A percentile compares a stretch with the other conserved stretches of the same genome.
Conservation (phyloP, 1,140 invertebrate species). For the Diorhabda carinulata region DNA sequence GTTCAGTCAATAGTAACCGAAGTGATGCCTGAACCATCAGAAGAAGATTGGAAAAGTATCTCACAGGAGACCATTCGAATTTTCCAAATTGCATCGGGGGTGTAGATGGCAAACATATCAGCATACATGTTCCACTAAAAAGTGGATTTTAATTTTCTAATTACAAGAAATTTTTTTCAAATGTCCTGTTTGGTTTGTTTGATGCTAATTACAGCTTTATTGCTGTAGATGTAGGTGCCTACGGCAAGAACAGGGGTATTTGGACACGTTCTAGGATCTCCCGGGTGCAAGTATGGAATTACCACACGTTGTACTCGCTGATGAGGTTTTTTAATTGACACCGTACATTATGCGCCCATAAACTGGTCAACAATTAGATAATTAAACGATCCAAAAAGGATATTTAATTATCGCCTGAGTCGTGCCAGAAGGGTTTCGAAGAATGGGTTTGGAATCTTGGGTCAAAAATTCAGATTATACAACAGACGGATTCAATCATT, state of each 20-base stretch:
- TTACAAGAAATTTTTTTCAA: neutral
- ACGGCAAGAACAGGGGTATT: neutral
- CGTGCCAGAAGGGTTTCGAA: neutral
- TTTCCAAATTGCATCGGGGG: neutral
- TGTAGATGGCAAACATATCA: too few relatives aligned
- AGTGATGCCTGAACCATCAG: conserved; percentile 7
- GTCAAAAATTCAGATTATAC: neutral
- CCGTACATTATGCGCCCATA: neutral
- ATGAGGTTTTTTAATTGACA: neutral
- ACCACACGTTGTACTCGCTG: neutral
- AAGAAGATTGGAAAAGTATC: neutral
- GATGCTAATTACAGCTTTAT: neutral
- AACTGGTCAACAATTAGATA: neutral
- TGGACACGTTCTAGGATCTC: too few relatives aligned
- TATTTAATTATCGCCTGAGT: neutral
- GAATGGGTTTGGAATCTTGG: neutral
- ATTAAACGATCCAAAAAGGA: neutral
- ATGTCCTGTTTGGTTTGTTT: neutral
- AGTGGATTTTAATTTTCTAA: neutral
- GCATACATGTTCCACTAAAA: too few relatives aligned
- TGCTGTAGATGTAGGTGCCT: neutral
- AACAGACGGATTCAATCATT: neutral
- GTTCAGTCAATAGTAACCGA: conserved; percentile 14
- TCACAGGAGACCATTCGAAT: neutral
- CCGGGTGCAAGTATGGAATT: neutral